A percentile compares a stretch with the other conserved stretches of the same genome.
phyloP scores from a whole-genome alignment of 1,140 invertebrate genomes.

The Eurosta solidaginis region DNA sequence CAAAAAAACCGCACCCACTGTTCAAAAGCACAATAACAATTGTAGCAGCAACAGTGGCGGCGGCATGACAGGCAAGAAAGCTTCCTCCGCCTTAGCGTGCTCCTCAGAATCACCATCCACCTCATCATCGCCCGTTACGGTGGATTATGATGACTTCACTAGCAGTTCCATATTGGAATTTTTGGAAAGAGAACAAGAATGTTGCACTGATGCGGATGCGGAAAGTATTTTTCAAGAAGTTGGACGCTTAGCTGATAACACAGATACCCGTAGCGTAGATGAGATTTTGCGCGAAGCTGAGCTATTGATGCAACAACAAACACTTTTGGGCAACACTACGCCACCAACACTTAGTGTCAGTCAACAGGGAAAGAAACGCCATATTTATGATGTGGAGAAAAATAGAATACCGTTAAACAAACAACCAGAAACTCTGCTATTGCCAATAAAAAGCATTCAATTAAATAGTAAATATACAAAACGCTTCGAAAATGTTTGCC shows the following conservation, averaged over 20 bases:
- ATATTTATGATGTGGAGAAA: background rate
- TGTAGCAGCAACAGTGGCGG: background rate
- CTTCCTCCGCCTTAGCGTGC: background rate
- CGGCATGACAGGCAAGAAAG: background rate
- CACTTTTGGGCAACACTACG: conserved; percentile 34
- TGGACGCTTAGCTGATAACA: conserved; percentile 49
- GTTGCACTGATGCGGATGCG: conserved; percentile 42
- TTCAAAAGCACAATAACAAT: background rate
- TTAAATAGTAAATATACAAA: conserved; percentile 51
- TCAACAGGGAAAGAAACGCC: background rate
- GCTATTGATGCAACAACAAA: conserved; percentile 50
- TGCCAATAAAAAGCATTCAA: conserved; percentile 38
- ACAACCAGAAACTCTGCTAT: background rate
- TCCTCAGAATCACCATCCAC: background rate
- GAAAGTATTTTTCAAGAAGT: conserved; percentile 58
- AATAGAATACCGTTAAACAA: background rate
- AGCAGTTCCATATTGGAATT: conserved; percentile 57
- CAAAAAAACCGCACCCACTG: conserved; percentile 13
- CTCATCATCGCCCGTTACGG: conserved; percentile 10
- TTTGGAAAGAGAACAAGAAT: conserved; percentile 53
- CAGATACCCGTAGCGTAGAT: conserved; percentile 54
- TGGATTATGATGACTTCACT: conserved; percentile 45
- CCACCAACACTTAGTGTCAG: background rate
- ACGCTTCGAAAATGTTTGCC: conserved; percentile 44
- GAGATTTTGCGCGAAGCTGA: conserved; percentile 56